Percentiles rank a stretch among this genome's conserved stretches.
Evolutionary conservation across 2,113 vertebrate genomes (phyloP).

Genomic region (Bubo scandiacus): DNA sequence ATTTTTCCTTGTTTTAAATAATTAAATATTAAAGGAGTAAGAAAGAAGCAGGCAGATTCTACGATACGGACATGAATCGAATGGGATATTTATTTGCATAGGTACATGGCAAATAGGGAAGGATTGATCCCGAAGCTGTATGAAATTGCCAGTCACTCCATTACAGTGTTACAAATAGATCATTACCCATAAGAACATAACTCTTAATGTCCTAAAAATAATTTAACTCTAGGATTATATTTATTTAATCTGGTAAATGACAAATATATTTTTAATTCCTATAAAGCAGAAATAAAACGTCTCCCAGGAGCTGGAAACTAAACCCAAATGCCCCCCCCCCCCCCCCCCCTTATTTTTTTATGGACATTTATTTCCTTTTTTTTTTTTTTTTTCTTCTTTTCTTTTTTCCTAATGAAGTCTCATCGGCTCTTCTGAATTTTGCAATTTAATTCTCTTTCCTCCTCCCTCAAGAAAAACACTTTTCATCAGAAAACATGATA

Average conservation of each 20-base stretch:
- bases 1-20: constrained; percentile 41
- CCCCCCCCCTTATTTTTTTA: background rate
- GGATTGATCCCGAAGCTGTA: background rate
- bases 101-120: constrained; percentile 22
- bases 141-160: constrained; percentile 39
- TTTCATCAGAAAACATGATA: background rate
- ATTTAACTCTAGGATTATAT: constrained; percentile 34
- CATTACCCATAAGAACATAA: background rate
- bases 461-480: background rate
- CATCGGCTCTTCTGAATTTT: background rate
- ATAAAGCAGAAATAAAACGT: constrained; percentile 67
- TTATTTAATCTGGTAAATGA: constrained; percentile 34
- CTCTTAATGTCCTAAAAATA: constrained; percentile 50
- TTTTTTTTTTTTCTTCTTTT: background rate
- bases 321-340: background rate
- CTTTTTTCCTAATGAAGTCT: constrained; percentile 5
- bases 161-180: constrained; percentile 33
- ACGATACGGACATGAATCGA: background rate
- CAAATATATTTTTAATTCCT: constrained; percentile 50
- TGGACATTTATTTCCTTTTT: background rate
- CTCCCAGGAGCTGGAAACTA: constrained; percentile 48
- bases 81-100: constrained; percentile 53
- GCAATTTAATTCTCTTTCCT: background rate
- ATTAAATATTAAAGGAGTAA: constrained; percentile 56
- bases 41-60: constrained; percentile 36